Base-by-base conservation (phyloP, 2,888 invertebrate genomes). In the Aromia moschata region DNA sequence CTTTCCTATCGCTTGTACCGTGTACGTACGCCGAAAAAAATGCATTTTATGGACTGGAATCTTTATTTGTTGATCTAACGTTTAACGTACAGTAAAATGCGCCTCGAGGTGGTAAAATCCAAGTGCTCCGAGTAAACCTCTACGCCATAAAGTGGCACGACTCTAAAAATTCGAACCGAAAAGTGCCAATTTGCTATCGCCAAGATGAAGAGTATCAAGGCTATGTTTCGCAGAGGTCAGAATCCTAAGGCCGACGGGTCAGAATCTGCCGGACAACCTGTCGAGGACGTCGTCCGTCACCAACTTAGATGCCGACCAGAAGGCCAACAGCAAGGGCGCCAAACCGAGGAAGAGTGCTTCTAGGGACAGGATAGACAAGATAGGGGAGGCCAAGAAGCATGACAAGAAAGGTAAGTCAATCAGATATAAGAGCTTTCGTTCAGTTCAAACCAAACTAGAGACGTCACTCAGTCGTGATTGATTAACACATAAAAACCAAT, bases 121-220 rank as follows among this genome's bases (percentile, higher is more conserved):
- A 25, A 40, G 38, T 38, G 38, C 11, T 49, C n/a, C n/a, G 36
- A 18, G 20, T 12, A 40, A 49, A 20, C 25, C 10, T 25, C 36
- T 12, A 10, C 5, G 9, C 4, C 49, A 38, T 5, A 38, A 49
- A 49, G 49, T 49, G 49, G 38, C n/a, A n/a, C n/a, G n/a, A n/a
- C 37, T 49, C 36, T 7, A 1, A 17, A 37, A 33, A 47, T 5
- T 12, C 7, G 12, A 49, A 49, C 36, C 25, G 38, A 47, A 49
- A 37, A 37, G 41, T 41, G 41, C 41, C 20, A 18, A 40, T 16
- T 18, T 15, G 17, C 1, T 20, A n/a, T 16, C 30, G 14, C 1
- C 31, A 90, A 87, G 84, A 93, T 92, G 92, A 93, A 93, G 88
- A 93, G 93, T 86, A 89, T 93, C 83, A 93, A 93, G 87, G 92